Evolutionary conservation across 2,797 vertebrate species (phyloP), one percentile per base, ranked within the genome.

Genomic region (Mareca strepera): DNA sequence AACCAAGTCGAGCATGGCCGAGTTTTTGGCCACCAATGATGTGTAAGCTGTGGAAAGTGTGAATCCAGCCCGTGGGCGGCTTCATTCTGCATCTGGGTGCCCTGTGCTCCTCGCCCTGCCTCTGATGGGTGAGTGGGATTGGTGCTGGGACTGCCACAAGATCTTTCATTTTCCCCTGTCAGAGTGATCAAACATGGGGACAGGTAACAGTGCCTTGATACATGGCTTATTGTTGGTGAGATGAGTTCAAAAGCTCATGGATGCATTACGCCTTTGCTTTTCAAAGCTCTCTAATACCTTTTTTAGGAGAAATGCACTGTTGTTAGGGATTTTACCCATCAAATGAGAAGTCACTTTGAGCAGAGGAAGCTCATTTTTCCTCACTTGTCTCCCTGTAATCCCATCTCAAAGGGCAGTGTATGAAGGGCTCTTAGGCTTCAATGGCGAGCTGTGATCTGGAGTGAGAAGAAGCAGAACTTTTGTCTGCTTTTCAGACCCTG

Each of bases 51-150:
- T 26, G 33, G 60, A 68, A 88, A 63, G 10, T 5, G 53, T 0
- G 1, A 48, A n/a, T 46, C 37, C n/a, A 58, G 6, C 41, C 28
- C n/a, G 12, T 52, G 28, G 41, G 39, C 13, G 17, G 35, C 39
- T 60, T 35, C 17, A 29, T 70, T 26, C 28, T 70, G 31, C 35
- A 20, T 66, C 53, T 39, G 15, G 20, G 28, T 50, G 64, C 55
- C 26, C 17, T 12, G 12, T 60, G 23, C 56, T 83, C 23, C 13
- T 80, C 6, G 5, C 21, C 39, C 6, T 3, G 28, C 0, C 1
- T 66, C 15, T 56, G 31, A 11, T 52, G 22, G 28, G 9, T 50
- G 5, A 75, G 31, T 33, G 28, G 25, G 68, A 29, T 8, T 22
- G 22, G 23, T 11, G 3, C 26, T 41, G 41, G 62, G 64, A 26